phyloP scores from a whole-genome alignment of 2,797 vertebrate species.

The Megalops cyprinoides region DNA sequence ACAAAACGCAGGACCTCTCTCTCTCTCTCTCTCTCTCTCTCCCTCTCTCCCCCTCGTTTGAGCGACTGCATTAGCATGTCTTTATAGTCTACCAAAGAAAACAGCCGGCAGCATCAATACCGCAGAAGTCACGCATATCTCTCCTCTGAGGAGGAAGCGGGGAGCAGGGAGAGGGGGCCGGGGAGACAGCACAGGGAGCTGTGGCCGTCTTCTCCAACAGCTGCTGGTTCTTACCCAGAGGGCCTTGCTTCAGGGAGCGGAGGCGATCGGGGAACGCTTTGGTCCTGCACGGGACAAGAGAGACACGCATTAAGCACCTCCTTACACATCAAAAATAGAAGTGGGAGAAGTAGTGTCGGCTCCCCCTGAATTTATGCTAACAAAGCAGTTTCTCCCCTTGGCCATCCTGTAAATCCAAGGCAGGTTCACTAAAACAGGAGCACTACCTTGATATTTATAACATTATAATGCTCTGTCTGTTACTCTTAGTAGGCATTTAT shows the following conservation, averaged over 20 bases:
- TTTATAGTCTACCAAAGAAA: slow-evolving; percentile 79
- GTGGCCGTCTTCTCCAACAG: neutral
- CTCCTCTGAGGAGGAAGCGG: slow-evolving; percentile 59
- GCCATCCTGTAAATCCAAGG: too few species aligned
- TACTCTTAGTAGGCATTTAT: too few species aligned
- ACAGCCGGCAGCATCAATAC: slow-evolving; percentile 75
- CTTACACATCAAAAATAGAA: too few species aligned
- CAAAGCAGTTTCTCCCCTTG: too few species aligned
- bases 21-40: too few species aligned
- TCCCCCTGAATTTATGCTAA: too few species aligned
- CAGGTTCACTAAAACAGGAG: too few species aligned
- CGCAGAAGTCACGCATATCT: slow-evolving; percentile 70
- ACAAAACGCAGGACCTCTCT: slow-evolving; percentile 12
- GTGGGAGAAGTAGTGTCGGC: too few species aligned
- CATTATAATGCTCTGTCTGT: too few species aligned
- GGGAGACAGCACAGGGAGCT: slow-evolving; percentile 19
- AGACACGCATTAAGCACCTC: neutral
- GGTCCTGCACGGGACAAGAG: neutral
- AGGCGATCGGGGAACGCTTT: neutral
- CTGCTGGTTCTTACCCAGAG: neutral
- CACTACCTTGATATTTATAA: too few species aligned
- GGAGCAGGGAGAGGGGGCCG: slow-evolving; percentile 48
- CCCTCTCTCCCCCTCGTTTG: neutral
- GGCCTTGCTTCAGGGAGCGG: neutral
- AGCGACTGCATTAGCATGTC: slow-evolving; percentile 78